A percentile compares a stretch with the other conserved stretches of the same genome.
phyloP scores from a whole-genome alignment of 2,797 vertebrate species.

The Gymnoscopelus microlampas region DNA sequence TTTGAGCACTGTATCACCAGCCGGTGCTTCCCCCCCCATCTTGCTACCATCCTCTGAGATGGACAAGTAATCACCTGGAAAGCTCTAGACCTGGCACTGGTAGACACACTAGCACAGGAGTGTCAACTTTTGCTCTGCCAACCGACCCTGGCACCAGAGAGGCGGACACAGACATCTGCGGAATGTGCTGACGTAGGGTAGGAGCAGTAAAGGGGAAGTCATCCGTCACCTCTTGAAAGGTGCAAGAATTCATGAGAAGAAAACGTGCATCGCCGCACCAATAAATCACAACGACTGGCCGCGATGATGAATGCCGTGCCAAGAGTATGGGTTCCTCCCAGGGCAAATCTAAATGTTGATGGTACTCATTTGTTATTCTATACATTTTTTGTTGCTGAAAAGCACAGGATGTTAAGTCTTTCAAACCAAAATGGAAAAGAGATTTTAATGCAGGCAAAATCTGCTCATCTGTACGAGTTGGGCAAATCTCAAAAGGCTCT shows the following conservation, averaged over 20 bases:
- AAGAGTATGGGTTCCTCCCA: not conserved
- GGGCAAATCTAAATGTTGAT: not conserved
- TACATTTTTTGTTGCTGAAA: not conserved
- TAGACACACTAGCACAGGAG: constrained; percentile 9
- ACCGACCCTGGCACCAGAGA: not conserved
- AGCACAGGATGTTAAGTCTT: not conserved
- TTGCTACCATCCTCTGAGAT: constrained; percentile 25
- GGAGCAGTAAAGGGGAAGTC: too few species aligned
- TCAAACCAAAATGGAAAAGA: too few species aligned
- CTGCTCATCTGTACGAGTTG: too few species aligned
- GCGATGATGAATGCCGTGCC: not conserved
- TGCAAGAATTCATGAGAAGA: not conserved
- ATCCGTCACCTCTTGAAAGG: not conserved
- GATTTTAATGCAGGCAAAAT: too few species aligned
- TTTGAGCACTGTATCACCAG: constrained; percentile 12
- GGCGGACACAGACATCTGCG: not conserved
- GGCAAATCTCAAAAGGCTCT: too few species aligned
- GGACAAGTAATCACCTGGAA: constrained; percentile 32
- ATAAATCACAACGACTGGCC: constrained; percentile 2
- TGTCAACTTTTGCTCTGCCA: constrained; percentile 3
- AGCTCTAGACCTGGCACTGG: constrained; percentile 10
- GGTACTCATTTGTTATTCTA: not conserved
- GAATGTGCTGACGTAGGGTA: not conserved
- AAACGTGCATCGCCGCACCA: too few species aligned
- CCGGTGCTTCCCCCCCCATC: constrained; percentile 20